Conservation (phyloP, 2,797 vertebrate species). For the Myotis findleyi region DNA sequence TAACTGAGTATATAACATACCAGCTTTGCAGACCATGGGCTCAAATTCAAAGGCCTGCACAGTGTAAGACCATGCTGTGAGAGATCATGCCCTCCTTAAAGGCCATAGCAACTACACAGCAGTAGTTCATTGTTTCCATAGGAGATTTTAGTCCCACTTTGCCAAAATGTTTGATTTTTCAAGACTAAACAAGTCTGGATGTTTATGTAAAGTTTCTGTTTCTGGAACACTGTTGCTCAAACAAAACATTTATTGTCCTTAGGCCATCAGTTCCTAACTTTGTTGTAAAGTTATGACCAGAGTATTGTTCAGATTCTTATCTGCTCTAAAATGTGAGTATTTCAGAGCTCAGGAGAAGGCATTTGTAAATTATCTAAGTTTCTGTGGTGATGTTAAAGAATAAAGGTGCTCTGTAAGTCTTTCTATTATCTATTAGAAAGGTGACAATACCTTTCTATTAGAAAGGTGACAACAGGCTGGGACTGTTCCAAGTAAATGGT, state of each 20-base stretch:
- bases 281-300: neutral
- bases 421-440: neutral
- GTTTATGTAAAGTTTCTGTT: neutral
- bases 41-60: neutral
- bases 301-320: neutral
- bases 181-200: conserved; percentile 2
- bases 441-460: neutral
- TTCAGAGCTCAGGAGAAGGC: neutral
- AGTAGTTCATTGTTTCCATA: neutral
- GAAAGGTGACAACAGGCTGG: neutral
- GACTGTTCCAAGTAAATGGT: neutral
- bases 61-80: neutral
- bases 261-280: neutral
- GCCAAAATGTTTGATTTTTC: neutral
- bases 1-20: neutral
- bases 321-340: neutral
- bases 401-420: neutral
- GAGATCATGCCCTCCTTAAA: neutral
- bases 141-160: neutral
- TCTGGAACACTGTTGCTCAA: neutral
- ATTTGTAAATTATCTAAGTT: neutral
- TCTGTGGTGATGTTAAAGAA: neutral
- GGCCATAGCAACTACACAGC: neutral
- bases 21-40: neutral
- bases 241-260: conserved; percentile 18